Evolutionary conservation across 2,113 vertebrate genomes (phyloP).

Genomic region (Carlito syrichta): DNA sequence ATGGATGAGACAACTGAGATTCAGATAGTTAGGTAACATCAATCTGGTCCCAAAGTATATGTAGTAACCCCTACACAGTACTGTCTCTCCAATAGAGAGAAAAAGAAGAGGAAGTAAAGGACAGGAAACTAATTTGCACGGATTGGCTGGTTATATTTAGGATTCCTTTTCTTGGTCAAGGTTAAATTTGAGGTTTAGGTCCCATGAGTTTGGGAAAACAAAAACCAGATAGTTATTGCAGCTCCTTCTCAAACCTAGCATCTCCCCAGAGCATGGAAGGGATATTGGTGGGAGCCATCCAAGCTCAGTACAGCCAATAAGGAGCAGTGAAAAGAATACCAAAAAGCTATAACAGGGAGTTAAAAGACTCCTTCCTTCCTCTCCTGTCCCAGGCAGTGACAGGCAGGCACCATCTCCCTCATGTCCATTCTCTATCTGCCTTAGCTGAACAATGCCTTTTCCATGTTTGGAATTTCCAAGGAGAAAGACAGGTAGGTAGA

Average conservation of each 20-base stretch:
- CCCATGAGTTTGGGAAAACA: neutral
- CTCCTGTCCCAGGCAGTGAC: neutral
- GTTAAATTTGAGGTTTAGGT: neutral
- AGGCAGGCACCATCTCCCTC: neutral
- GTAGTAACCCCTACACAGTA: neutral
- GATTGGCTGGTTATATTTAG: neutral
- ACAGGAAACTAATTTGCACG: neutral
- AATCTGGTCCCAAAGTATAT: neutral
- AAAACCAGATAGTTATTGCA: neutral
- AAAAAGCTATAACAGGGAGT: neutral
- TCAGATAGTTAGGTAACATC: neutral
- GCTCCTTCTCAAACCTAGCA: neutral
- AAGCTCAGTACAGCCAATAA: neutral
- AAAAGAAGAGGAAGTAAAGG: neutral
- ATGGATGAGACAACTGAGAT: neutral
- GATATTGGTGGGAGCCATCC: neutral
- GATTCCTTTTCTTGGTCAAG: neutral
- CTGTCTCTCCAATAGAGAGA: neutral
- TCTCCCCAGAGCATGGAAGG: neutral
- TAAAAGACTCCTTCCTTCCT: neutral
- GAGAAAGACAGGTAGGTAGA: slow-evolving; percentile 16
- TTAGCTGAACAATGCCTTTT: neutral
- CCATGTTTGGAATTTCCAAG: slow-evolving; percentile 26
- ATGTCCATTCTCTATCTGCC: neutral
- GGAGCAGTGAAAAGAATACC: neutral